Conservation (phyloP, 1,140 invertebrate species). For the Drosophila bocki region DNA sequence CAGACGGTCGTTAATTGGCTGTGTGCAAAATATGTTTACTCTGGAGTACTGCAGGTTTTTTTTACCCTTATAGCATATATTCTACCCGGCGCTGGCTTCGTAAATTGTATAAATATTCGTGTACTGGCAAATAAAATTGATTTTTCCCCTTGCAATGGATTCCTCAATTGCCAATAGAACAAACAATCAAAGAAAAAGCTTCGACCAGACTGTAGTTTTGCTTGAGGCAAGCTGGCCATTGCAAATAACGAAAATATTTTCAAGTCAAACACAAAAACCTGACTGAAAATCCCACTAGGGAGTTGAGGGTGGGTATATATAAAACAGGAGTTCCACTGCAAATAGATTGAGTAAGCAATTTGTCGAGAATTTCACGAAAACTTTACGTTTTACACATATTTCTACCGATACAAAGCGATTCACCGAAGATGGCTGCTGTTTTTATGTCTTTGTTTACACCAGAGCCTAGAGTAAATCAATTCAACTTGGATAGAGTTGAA, state of each 20-base stretch:
- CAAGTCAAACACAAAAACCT: conserved; percentile 27
- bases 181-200: conserved; percentile 26
- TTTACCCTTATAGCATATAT: background rate
- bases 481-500: conserved; percentile 51
- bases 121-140: conserved; percentile 41
- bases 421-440: conserved; percentile 29
- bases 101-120: conserved; percentile 15
- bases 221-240: conserved; percentile 17
- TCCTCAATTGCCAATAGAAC: conserved; percentile 45
- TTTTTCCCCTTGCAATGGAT: conserved; percentile 20
- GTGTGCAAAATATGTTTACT: conserved; percentile 28
- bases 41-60: conserved; percentile 18
- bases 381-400: conserved; percentile 20
- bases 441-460: conserved; percentile 38
- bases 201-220: conserved; percentile 25
- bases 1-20: conserved; percentile 31
- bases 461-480: conserved; percentile 30
- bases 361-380: conserved; percentile 29
- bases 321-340: conserved; percentile 2
- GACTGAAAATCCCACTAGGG: background rate
- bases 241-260: conserved; percentile 46
- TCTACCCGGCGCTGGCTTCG: conserved; percentile 1
- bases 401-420: conserved; percentile 19
- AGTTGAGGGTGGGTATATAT: conserved; percentile 9
- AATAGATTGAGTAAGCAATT: conserved; percentile 20